Evolutionary conservation across 2,888 invertebrate genomes (phyloP).

Genomic region (Chymomyza fuscimana): DNA sequence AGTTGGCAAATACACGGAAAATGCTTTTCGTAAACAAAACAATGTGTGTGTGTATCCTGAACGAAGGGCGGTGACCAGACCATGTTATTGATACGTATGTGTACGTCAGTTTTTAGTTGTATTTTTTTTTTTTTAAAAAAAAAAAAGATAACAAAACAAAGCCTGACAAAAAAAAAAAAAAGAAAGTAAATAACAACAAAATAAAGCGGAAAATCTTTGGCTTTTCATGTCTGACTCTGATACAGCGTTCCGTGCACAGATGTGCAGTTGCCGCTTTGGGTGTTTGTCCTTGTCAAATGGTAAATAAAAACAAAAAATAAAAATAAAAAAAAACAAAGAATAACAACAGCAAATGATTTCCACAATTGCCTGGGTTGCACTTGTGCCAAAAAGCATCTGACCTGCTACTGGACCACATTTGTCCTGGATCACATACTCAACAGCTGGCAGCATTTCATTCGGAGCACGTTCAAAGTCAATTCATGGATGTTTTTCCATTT

Average conservation of each 20-base stretch:
- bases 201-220: not conserved
- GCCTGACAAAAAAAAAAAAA: not conserved
- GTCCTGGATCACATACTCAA: not conserved
- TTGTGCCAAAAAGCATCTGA: conserved; percentile 34
- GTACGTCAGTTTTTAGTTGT: conserved; percentile 17
- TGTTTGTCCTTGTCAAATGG: conserved; percentile 12
- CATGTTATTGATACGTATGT: conserved; percentile 6
- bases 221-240: not conserved
- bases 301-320: conserved; percentile 18
- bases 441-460: not conserved
- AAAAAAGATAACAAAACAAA: not conserved
- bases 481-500: not conserved
- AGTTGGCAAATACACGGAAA: conserved; percentile 57
- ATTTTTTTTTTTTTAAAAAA: not conserved
- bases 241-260: not conserved
- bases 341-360: not conserved
- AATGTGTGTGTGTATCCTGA: not conserved
- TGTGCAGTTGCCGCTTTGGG: not conserved
- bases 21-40: conserved; percentile 64
- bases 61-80: not conserved
- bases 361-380: conserved; percentile 25
- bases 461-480: not conserved
- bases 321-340: conserved; percentile 4
- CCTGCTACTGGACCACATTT: not conserved
- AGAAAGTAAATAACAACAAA: not conserved